Evolutionary conservation across 2,113 vertebrate genomes (phyloP).

Genomic region (Petaurus breviceps): DNA sequence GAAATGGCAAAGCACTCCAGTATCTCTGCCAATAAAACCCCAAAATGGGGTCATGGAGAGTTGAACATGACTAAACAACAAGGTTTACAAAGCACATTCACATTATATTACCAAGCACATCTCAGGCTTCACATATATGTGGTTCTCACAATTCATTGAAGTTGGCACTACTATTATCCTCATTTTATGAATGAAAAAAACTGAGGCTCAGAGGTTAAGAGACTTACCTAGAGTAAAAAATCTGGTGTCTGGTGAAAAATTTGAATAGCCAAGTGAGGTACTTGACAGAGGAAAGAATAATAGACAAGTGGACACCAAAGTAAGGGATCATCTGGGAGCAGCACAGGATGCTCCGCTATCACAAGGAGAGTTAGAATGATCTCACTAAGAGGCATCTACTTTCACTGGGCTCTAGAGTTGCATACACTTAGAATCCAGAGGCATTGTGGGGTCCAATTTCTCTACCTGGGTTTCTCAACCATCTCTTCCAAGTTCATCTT

Average conservation of each 20-base stretch:
- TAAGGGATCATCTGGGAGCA: neutral
- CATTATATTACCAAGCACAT: neutral
- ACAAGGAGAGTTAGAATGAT: neutral
- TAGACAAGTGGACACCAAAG: neutral
- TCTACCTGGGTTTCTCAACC: neutral
- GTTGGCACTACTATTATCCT: neutral
- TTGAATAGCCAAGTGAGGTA: neutral
- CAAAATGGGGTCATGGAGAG: neutral
- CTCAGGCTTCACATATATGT: neutral
- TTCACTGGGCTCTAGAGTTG: neutral
- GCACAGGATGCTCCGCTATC: neutral
- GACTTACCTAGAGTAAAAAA: neutral
- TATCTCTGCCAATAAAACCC: neutral
- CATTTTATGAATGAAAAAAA: neutral
- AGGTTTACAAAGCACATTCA: neutral
- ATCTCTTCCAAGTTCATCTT: neutral
- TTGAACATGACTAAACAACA: neutral
- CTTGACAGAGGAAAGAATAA: neutral
- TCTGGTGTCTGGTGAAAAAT: neutral
- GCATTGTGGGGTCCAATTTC: neutral
- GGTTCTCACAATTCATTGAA: neutral
- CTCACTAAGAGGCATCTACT: neutral
- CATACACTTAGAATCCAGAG: neutral
- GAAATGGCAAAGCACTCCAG: neutral
- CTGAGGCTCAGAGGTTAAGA: neutral